phyloP scores from a whole-genome alignment of 2,797 vertebrate genomes.

The Coccyzus lansbergi region DNA sequence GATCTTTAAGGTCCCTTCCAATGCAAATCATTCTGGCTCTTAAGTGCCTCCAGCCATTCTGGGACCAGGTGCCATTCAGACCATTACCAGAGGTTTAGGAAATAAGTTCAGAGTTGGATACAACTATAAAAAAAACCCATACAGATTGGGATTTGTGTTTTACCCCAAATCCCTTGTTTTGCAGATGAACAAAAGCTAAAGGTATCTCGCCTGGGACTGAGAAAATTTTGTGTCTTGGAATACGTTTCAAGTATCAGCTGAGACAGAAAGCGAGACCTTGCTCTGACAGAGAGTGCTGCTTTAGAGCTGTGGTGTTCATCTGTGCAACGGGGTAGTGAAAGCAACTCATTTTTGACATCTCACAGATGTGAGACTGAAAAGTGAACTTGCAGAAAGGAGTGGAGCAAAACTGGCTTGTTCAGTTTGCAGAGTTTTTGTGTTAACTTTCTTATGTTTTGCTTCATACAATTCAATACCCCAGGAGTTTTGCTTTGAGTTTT shows the following conservation, averaged over 20 bases:
- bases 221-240: background rate
- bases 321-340: slow-evolving; percentile 21
- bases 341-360: background rate
- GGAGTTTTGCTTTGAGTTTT: slow-evolving; percentile 57
- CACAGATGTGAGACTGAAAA: background rate
- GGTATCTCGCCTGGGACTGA: background rate
- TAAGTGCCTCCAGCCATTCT: background rate
- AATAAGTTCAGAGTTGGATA: background rate
- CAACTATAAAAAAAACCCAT: background rate
- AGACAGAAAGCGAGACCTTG: background rate
- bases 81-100: background rate
- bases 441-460: slow-evolving; percentile 36
- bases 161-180: background rate
- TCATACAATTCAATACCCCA: background rate
- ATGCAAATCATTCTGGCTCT: too few relatives aligned
- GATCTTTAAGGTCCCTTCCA: too few relatives aligned
- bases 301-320: background rate
- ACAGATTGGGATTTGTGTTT: background rate
- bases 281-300: background rate
- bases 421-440: background rate
- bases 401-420: slow-evolving; percentile 32
- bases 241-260: background rate
- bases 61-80: background rate
- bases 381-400: slow-evolving; percentile 24
- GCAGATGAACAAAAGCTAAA: background rate